Evolutionary conservation across 2,888 invertebrate genomes (phyloP).

Genomic region (Aleiodes leptofemur): DNA sequence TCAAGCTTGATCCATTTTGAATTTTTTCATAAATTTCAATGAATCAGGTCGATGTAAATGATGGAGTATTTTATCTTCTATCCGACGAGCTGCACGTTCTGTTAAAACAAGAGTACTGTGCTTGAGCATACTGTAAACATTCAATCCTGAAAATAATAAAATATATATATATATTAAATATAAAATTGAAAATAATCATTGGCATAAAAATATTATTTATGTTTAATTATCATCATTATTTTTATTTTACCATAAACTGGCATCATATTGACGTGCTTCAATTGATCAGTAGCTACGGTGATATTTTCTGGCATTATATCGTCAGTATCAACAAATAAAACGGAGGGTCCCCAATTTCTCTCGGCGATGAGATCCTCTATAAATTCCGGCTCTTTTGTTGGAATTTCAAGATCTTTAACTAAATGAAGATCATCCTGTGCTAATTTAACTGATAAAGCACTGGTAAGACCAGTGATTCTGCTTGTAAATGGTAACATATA

Average conservation of each 20-base stretch:
- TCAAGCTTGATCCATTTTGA: slow-evolving; percentile 80
- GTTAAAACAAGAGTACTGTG: slow-evolving; percentile 95
- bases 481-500: slow-evolving; percentile 92
- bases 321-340: slow-evolving; percentile 93
- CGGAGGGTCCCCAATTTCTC: slow-evolving; percentile 97
- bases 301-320: slow-evolving; percentile 94
- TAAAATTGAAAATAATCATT: slow-evolving; percentile 50
- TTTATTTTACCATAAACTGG: slow-evolving; percentile 87
- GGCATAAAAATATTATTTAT: not conserved
- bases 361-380: slow-evolving; percentile 87
- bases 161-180: slow-evolving; percentile 20
- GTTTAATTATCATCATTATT: not conserved
- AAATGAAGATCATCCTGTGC: slow-evolving; percentile 97
- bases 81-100: slow-evolving; percentile 86
- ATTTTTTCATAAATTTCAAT: slow-evolving; percentile 75
- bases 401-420: slow-evolving; percentile 90
- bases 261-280: slow-evolving; percentile 94
- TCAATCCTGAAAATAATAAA: slow-evolving; percentile 79
- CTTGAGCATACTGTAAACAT: slow-evolving; percentile 97
- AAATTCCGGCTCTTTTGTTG: slow-evolving; percentile 86
- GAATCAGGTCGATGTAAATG: slow-evolving; percentile 81
- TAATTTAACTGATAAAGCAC: slow-evolving; percentile 91
- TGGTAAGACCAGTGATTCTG: slow-evolving; percentile 87
- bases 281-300: slow-evolving; percentile 84
- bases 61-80: slow-evolving; percentile 87